Evolutionary conservation across 2,113 vertebrate species (phyloP), one percentile per base, ranked within the genome.

Genomic region (Cryptoleucopteryx plumbea): DNA sequence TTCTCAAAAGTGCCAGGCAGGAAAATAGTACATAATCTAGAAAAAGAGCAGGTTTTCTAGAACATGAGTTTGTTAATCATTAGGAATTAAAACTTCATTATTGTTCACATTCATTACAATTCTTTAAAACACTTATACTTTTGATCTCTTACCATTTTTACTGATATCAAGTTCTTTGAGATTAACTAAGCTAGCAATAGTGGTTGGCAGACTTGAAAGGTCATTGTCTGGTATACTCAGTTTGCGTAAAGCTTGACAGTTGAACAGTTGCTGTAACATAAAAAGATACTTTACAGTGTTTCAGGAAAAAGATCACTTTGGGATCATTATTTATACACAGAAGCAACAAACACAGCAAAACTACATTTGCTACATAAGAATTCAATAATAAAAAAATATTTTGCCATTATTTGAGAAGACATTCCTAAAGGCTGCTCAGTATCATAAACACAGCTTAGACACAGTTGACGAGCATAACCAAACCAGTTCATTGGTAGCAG

Each of bases 111-210:
- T 63, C 32, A 90, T 31, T 38, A 40, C 62, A 71, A 16, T 15
- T 43, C 48, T 47, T 74, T 12, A 63, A 79, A 48, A 55, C 10
- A 67, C 36, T 90, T 75, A 32, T 13, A 29, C 25, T 34, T 29
- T n/a, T 22, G 84, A 9, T 58, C 23, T 62, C 98, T 98, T 98
- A 99, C 99, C 99, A 63, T 99, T 99, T 98, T 99, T 99, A 98
- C 99, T 99, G 98, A 99, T 99, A 98, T 99, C 99, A 68, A 99
- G 98, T 98, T 99, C 99, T 90, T 99, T 99, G 94, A 99, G 99
- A 97, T 99, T 99, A 92, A 99, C 99, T 98, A 99, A 98, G 98
- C 99, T 99, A 97, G 99, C 99, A 86, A 99, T 99, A 94, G 99
- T 98, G 92, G 99, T 99, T 55, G 99, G 99, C 97, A 99, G 98